phyloP scores from a whole-genome alignment of 1,140 invertebrate species.

The Drosophila sp. region DNA sequence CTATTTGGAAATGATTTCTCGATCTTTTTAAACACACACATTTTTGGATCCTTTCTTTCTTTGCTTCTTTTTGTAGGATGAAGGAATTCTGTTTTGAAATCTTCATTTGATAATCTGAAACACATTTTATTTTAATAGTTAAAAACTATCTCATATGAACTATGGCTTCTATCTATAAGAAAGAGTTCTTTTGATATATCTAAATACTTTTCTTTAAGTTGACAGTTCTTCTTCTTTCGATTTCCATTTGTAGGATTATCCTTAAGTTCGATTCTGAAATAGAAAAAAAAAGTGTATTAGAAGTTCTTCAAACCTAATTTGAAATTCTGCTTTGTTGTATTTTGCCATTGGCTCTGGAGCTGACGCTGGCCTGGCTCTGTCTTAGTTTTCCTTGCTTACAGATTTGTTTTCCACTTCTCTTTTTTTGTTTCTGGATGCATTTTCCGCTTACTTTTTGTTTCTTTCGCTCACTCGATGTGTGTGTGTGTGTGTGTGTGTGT shows the following conservation, averaged over 20 bases:
- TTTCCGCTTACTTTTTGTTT: constrained; percentile 14
- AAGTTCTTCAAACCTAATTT: constrained; percentile 38
- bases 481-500: not conserved
- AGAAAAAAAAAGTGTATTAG: constrained; percentile 39
- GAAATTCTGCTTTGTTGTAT: constrained; percentile 44
- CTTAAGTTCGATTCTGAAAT: not conserved
- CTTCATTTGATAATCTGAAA: too few species aligned
- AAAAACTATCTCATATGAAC: too few species aligned
- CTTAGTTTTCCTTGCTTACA: constrained; percentile 55
- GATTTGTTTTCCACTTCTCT: constrained; percentile 41
- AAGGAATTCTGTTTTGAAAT: too few species aligned
- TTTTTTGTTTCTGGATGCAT: constrained; percentile 20
- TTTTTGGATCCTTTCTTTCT: too few species aligned
- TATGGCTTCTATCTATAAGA: too few species aligned
- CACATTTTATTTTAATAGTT: too few species aligned
- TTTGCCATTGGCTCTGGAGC: constrained; percentile 42
- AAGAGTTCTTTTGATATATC: too few species aligned
- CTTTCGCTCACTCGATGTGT: not conserved
- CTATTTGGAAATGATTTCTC: too few species aligned
- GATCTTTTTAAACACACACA: too few species aligned
- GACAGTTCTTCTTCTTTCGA: not conserved
- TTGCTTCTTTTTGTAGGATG: too few species aligned
- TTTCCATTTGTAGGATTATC: not conserved
- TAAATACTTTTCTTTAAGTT: not conserved
- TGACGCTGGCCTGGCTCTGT: constrained; percentile 23